These are phyloP conservation scores for Taenioides sp. DNA, from an alignment of 2,797 vertebrate species.

Conservation along the genomic window DNA sequence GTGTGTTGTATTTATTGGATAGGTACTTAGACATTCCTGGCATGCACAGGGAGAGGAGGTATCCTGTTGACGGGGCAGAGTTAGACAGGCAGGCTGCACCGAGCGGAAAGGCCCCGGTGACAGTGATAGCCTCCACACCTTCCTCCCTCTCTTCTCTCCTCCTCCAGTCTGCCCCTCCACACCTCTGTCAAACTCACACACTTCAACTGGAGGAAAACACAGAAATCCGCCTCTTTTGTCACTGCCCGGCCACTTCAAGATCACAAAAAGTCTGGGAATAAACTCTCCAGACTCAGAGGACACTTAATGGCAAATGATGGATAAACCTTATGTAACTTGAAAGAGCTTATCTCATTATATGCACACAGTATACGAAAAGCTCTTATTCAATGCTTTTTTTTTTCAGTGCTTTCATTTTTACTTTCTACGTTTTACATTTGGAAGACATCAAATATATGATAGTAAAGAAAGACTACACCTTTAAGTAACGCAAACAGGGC, in stretches of 20 bases:
- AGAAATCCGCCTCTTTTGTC: background rate
- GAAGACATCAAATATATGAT: too few relatives aligned
- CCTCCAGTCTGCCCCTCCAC: too few relatives aligned
- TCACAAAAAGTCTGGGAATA: background rate
- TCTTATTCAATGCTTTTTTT: too few relatives aligned
- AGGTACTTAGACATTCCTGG: conserved; percentile 19
- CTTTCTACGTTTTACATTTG: too few relatives aligned
- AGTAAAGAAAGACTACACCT: too few relatives aligned
- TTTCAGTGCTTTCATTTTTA: too few relatives aligned
- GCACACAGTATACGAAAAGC: too few relatives aligned
- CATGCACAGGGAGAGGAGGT: conserved; percentile 32
- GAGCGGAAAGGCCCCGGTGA: conserved; percentile 20
- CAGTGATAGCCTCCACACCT: conserved; percentile 7
- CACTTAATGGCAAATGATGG: background rate
- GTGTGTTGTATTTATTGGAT: background rate
- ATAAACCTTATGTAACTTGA: background rate
- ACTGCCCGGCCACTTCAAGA: background rate
- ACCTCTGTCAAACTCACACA: background rate
- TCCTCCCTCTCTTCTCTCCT: background rate
- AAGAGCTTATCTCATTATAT: too few relatives aligned
- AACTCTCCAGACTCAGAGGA: background rate
- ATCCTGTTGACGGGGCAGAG: conserved; percentile 66
- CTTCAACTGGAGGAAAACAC: background rate
- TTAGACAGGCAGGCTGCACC: conserved; percentile 32
- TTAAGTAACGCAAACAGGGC: too few relatives aligned